Conservation (phyloP, 2,888 invertebrate genomes). For the Agrilus cyanescens region DNA sequence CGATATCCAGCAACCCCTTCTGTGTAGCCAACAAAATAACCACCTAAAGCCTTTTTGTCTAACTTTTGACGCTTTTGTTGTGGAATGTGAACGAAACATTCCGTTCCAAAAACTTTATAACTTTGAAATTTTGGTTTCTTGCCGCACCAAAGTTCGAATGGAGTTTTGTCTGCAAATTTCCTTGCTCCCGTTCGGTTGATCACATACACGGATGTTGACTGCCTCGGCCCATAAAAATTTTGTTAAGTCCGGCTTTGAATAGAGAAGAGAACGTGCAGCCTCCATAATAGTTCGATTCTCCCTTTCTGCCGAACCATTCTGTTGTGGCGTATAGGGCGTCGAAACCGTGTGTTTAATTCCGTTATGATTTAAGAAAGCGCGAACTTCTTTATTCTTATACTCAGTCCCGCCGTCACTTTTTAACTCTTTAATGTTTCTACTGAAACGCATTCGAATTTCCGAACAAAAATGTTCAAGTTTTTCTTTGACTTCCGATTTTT, state of each 20-base stretch:
- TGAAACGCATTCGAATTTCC: too few species aligned
- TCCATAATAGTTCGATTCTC: too few species aligned
- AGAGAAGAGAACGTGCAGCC: not conserved
- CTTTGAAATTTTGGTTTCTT: not conserved
- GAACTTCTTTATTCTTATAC: too few species aligned
- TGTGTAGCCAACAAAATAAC: conserved; percentile 15
- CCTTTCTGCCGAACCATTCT: too few species aligned
- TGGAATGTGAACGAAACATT: conserved; percentile 11
- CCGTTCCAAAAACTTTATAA: too few species aligned
- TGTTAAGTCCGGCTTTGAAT: conserved; percentile 16
- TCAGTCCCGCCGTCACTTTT: too few species aligned
- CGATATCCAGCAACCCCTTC: not conserved
- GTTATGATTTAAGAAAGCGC: too few species aligned
- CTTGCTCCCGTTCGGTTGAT: conserved; percentile 19
- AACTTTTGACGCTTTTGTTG: conserved; percentile 10
- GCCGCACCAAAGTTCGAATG: conserved; percentile 16
- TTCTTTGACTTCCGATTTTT: too few species aligned
- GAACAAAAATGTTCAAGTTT: not conserved
- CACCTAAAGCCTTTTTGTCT: conserved; percentile 8
- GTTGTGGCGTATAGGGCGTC: too few species aligned
- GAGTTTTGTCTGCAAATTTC: conserved; percentile 7
- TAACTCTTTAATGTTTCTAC: too few species aligned
- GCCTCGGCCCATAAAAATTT: conserved; percentile 28
- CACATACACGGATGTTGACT: conserved; percentile 24
- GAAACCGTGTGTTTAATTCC: too few species aligned